Evolutionary conservation across 1,140 invertebrate species (phyloP).

Genomic region (Nasonia giraulti): DNA sequence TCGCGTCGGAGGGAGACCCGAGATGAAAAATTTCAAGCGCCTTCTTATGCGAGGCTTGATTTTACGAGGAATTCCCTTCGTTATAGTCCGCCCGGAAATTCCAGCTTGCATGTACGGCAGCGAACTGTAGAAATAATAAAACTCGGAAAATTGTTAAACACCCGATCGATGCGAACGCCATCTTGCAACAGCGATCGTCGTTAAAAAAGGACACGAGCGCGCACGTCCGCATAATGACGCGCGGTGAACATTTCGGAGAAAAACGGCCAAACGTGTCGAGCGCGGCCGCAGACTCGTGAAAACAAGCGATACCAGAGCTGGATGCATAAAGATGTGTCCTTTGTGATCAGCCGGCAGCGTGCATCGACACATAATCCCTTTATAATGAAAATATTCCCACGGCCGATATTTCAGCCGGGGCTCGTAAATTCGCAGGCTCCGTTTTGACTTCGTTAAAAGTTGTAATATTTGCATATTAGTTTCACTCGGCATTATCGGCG

Average conservation of each 20-base stretch:
- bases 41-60: not conserved
- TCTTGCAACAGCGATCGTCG: too few relatives aligned
- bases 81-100: not conserved
- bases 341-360: not conserved
- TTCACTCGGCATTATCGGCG: not conserved
- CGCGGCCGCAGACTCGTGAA: too few relatives aligned
- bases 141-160: not conserved
- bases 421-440: not conserved
- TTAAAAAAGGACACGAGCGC: too few relatives aligned
- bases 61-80: not conserved
- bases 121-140: not conserved
- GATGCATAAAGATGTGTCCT: not conserved
- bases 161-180: not conserved
- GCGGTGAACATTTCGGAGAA: not conserved
- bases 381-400: not conserved
- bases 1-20: not conserved
- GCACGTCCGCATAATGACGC: not conserved
- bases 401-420: not conserved
- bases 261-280: not conserved
- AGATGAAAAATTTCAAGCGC: not conserved
- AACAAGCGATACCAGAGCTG: too few relatives aligned
- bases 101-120: not conserved
- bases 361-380: not conserved
- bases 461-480: conserved; percentile 14
- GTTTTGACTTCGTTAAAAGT: conserved; percentile 6